These are phyloP conservation scores for Anguilla rostrata DNA, from an alignment of 2,113 vertebrate genomes.

Conservation along the genomic window DNA sequence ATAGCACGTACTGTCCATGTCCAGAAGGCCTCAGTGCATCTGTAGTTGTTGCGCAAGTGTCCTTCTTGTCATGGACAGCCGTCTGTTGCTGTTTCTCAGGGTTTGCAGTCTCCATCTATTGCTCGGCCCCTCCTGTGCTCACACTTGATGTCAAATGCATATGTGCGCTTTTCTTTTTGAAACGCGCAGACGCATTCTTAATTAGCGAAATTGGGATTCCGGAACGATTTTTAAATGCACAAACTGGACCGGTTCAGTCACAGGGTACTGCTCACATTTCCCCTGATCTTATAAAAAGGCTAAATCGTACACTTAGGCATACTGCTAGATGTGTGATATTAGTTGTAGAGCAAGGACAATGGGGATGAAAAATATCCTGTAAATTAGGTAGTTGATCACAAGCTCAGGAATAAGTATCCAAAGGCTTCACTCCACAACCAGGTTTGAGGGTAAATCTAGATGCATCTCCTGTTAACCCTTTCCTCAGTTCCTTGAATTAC, in stretches of 20 bases:
- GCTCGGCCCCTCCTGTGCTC: not conserved
- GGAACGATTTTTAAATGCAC: not conserved
- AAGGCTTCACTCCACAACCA: not conserved
- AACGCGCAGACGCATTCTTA: not conserved
- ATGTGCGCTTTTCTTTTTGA: not conserved
- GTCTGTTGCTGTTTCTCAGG: not conserved
- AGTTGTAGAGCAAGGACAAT: not conserved
- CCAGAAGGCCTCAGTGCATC: not conserved
- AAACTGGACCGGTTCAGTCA: not conserved
- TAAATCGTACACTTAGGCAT: not conserved
- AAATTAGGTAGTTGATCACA: not conserved
- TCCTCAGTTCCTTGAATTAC: not conserved
- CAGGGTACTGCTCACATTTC: not conserved
- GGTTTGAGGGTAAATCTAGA: not conserved
- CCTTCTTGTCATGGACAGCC: conserved; percentile 6
- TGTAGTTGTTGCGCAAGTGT: not conserved
- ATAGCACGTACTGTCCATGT: not conserved
- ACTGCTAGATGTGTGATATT: not conserved
- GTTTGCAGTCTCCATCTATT: not conserved
- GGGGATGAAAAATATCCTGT: not conserved
- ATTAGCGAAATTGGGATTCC: not conserved
- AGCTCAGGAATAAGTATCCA: not conserved
- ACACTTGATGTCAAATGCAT: conserved; percentile 13
- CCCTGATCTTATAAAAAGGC: not conserved
- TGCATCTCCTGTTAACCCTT: not conserved